Conservation (phyloP, 2,113 vertebrate genomes). For the Oncorhynchus kisutch region DNA sequence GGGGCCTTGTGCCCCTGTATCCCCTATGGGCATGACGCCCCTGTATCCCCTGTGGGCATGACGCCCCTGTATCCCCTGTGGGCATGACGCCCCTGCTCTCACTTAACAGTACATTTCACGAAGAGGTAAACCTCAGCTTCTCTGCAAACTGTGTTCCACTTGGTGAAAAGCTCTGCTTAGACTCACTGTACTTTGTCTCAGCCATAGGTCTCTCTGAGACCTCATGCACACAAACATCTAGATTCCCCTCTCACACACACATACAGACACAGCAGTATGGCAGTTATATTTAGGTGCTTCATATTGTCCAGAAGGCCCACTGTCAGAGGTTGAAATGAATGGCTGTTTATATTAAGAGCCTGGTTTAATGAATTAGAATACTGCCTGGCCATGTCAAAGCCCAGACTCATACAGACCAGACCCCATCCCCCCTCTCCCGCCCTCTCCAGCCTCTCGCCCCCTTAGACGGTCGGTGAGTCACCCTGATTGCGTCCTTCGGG, state of each 20-base stretch:
- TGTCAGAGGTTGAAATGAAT: slow-evolving; percentile 97
- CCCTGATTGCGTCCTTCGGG: slow-evolving; percentile 90
- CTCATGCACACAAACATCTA: slow-evolving; percentile 31
- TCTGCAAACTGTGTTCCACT: slow-evolving; percentile 37
- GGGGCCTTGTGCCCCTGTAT: too few relatives aligned
- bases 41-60: too few relatives aligned
- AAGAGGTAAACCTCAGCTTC: slow-evolving; percentile 23
- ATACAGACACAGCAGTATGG: slow-evolving; percentile 31
- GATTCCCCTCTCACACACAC: slow-evolving; percentile 20
- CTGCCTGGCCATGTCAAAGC: slow-evolving; percentile 87
- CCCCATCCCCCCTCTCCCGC: slow-evolving; percentile 44
- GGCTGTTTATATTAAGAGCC: slow-evolving; percentile 99
- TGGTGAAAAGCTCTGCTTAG: slow-evolving; percentile 52
- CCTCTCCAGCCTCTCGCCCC: slow-evolving; percentile 24
- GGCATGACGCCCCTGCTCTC: too few relatives aligned
- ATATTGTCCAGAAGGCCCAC: slow-evolving; percentile 95
- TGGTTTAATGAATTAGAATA: slow-evolving; percentile 99
- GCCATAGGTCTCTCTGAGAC: slow-evolving; percentile 28
- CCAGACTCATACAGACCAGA: slow-evolving; percentile 92
- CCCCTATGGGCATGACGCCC: too few relatives aligned
- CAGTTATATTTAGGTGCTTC: slow-evolving; percentile 73
- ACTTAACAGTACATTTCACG: slow-evolving; percentile 9
- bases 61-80: too few relatives aligned
- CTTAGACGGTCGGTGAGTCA: slow-evolving; percentile 58
- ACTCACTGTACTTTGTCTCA: slow-evolving; percentile 47